Percentiles rank a stretch among this genome's conserved stretches.
Evolutionary conservation across 2,888 invertebrate genomes (phyloP).

Genomic region (Himalopsyche japonica): DNA sequence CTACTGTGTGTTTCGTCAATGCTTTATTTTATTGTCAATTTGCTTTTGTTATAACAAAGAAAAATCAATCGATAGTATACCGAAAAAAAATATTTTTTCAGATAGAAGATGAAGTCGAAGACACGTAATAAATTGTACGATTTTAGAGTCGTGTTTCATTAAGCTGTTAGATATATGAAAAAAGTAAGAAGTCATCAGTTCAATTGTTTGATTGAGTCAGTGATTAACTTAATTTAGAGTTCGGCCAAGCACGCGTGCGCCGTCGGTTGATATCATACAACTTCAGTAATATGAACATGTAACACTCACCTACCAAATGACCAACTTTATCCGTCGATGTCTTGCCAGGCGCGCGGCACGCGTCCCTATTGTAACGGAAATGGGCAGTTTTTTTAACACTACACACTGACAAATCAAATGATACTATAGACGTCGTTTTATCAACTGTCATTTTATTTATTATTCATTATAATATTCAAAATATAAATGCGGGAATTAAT

Average conservation of each 20-base stretch:
- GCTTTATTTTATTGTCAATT: too few species aligned
- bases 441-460: too few species aligned
- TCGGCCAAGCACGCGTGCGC: not conserved
- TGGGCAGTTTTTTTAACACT: not conserved
- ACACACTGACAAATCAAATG: not conserved
- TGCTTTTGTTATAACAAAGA: too few species aligned
- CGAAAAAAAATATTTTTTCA: too few species aligned
- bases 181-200: conserved; percentile 35
- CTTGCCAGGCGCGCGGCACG: not conserved
- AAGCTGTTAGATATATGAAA: conserved; percentile 23
- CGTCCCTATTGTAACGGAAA: not conserved
- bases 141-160: conserved; percentile 23
- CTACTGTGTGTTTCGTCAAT: too few species aligned
- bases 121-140: not conserved
- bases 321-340: not conserved
- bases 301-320: not conserved
- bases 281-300: not conserved
- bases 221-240: conserved; percentile 25
- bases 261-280: not conserved
- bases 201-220: conserved; percentile 36
- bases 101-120: not conserved
- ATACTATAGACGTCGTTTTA: not conserved
- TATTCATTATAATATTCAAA: too few species aligned
- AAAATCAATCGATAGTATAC: too few species aligned
- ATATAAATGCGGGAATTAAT: too few species aligned